Percentiles rank a stretch among this genome's conserved stretches.
Conservation (phyloP, 2,888 invertebrate genomes). For the Trisateles emortualis region DNA sequence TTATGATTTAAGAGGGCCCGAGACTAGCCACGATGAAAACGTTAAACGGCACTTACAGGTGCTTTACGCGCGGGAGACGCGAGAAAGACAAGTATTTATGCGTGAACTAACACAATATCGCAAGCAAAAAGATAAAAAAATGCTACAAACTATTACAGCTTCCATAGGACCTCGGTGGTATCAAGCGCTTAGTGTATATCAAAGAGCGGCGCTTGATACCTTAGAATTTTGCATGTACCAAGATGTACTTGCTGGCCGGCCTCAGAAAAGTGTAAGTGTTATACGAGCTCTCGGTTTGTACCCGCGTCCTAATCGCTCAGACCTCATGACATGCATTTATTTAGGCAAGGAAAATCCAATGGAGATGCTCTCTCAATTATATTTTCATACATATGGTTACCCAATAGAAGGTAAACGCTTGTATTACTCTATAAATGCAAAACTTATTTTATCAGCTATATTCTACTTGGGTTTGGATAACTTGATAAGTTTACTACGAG, state of each 20-base stretch:
- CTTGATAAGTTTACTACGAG: constrained; percentile 60
- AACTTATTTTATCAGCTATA: constrained; percentile 71
- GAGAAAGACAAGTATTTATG: constrained; percentile 71
- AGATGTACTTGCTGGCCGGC: constrained; percentile 73
- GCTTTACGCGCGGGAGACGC: constrained; percentile 64
- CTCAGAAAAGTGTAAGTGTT: constrained; percentile 57
- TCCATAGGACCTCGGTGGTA: constrained; percentile 76
- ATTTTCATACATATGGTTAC: constrained; percentile 62
- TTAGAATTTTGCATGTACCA: constrained; percentile 68
- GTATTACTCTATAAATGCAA: constrained; percentile 68
- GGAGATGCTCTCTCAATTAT: constrained; percentile 74
- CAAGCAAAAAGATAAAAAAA: constrained; percentile 49
- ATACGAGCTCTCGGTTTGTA: constrained; percentile 66
- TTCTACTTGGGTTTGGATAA: constrained; percentile 71
- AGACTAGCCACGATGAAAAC: constrained; percentile 57
- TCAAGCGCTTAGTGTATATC: constrained; percentile 73
- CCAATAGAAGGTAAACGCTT: constrained; percentile 63
- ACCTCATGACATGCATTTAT: constrained; percentile 70
- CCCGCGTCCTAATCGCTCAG: constrained; percentile 61
- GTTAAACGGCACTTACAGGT: constrained; percentile 59
- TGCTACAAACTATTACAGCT: constrained; percentile 50
- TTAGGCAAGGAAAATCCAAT: constrained; percentile 70
- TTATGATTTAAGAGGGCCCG: constrained; percentile 50
- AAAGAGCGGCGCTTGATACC: constrained; percentile 66
- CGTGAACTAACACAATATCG: constrained; percentile 70